Percentiles rank a stretch among this genome's conserved stretches.
These are phyloP conservation scores for Passerina amoena DNA, from an alignment of 2,113 vertebrate species.

Conservation along the genomic window DNA sequence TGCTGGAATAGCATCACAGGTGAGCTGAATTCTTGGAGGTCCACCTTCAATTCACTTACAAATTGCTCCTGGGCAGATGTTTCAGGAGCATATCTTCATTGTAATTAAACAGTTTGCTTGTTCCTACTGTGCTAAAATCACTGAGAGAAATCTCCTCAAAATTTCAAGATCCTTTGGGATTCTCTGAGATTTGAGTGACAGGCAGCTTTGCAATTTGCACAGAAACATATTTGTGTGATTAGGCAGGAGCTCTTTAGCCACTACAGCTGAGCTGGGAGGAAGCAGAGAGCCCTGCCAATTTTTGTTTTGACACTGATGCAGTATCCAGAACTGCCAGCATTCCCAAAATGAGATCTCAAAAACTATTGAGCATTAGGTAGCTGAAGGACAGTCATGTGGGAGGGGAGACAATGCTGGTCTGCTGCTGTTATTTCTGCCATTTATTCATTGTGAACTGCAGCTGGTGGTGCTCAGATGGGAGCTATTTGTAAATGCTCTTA, in stretches of 20 bases:
- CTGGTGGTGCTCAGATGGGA: background rate
- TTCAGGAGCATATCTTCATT: background rate
- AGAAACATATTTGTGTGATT: background rate
- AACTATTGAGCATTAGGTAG: background rate
- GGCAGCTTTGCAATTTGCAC: background rate
- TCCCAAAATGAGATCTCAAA: slow-evolving; percentile 26
- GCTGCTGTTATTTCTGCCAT: background rate
- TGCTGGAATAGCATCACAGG: background rate
- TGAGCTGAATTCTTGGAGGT: background rate
- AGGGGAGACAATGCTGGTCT: background rate
- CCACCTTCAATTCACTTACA: background rate
- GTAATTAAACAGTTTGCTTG: background rate
- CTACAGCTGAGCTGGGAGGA: background rate
- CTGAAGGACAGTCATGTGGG: background rate
- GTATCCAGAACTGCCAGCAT: background rate
- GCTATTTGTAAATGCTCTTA: background rate
- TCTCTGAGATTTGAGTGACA: background rate
- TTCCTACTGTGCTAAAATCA: background rate
- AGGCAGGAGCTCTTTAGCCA: background rate
- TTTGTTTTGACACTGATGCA: background rate
- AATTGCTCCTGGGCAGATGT: background rate
- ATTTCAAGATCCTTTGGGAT: background rate
- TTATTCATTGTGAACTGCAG: background rate
- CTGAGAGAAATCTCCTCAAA: background rate
- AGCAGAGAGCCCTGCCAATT: background rate